Percentiles rank a stretch among this genome's conserved stretches.
phyloP scores from a whole-genome alignment of 2,113 vertebrate genomes.

The Grus americana region DNA sequence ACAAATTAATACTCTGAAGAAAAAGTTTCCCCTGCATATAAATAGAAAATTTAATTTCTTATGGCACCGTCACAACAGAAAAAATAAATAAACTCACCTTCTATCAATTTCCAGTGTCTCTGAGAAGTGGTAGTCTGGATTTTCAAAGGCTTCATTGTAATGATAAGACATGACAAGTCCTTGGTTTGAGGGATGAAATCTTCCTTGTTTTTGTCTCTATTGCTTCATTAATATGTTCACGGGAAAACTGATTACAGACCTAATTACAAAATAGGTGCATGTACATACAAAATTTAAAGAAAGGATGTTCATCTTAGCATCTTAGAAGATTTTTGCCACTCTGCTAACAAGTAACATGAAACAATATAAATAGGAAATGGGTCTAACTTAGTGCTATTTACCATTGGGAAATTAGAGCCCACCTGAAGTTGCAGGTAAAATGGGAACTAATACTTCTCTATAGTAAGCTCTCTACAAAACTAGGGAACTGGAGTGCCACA shows the following conservation, averaged over 20 bases:
- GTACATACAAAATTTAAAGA: not conserved
- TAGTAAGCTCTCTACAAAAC: not conserved
- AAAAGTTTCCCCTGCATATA: not conserved
- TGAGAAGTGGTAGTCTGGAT: conserved; percentile 77
- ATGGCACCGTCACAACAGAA: not conserved
- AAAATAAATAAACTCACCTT: conserved; percentile 72
- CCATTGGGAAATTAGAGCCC: rapidly evolving
- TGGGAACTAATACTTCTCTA: not conserved
- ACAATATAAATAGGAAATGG: not conserved
- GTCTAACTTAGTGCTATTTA: not conserved
- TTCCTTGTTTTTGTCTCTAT: not conserved
- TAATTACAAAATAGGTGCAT: not conserved
- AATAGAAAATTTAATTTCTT: not conserved
- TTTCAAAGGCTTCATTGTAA: conserved; percentile 63
- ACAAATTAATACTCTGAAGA: not conserved
- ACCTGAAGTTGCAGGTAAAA: not conserved
- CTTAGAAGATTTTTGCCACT: not conserved
- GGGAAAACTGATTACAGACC: not conserved
- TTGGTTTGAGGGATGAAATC: not conserved
- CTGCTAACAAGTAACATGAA: not conserved
- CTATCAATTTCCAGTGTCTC: conserved; percentile 79
- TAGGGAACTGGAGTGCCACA: not conserved
- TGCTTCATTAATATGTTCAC: not conserved
- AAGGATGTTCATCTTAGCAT: not conserved
- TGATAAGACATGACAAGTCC: conserved; percentile 72